Conservation (phyloP, 2,888 invertebrate species). For the Latheticus oryzae region DNA sequence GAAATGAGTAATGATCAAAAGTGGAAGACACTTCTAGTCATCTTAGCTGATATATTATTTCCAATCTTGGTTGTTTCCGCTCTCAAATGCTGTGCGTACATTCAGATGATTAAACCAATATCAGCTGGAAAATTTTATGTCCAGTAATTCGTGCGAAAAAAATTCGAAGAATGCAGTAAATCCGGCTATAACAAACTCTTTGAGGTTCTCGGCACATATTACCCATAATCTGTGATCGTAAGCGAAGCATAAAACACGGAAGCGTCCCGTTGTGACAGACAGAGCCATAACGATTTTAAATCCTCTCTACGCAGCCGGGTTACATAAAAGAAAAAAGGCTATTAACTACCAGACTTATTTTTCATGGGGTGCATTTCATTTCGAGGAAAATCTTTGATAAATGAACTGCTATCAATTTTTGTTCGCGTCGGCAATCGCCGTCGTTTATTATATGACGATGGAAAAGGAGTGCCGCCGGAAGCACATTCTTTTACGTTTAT, state of each 20-base stretch:
- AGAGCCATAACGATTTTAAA: slow-evolving; percentile 57
- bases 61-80: no score
- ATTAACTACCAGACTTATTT: slow-evolving; percentile 58
- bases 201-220: slow-evolving; percentile 48
- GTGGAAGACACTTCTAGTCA: no score
- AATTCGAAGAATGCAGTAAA: slow-evolving; percentile 37
- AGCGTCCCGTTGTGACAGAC: slow-evolving; percentile 49
- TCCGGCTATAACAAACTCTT: slow-evolving; percentile 48
- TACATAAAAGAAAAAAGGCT: slow-evolving; percentile 56
- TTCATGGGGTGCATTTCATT: slow-evolving; percentile 59
- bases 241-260: slow-evolving; percentile 45
- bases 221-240: slow-evolving; percentile 49
- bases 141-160: slow-evolving; percentile 21
- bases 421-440: slow-evolving; percentile 40
- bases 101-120: no score
- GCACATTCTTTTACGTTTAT: slow-evolving; percentile 7
- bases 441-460: slow-evolving; percentile 28
- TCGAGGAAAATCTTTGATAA: slow-evolving; percentile 57
- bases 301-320: slow-evolving; percentile 54
- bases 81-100: no score
- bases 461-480: slow-evolving; percentile 14
- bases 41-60: no score
- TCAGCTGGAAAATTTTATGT: slow-evolving; percentile 23
- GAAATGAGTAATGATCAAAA: no score
- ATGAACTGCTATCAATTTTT: slow-evolving; percentile 58